Percentiles rank a stretch among this genome's conserved stretches.
Conservation (phyloP, 2,113 vertebrate genomes). For the Laticauda laticaudata region DNA sequence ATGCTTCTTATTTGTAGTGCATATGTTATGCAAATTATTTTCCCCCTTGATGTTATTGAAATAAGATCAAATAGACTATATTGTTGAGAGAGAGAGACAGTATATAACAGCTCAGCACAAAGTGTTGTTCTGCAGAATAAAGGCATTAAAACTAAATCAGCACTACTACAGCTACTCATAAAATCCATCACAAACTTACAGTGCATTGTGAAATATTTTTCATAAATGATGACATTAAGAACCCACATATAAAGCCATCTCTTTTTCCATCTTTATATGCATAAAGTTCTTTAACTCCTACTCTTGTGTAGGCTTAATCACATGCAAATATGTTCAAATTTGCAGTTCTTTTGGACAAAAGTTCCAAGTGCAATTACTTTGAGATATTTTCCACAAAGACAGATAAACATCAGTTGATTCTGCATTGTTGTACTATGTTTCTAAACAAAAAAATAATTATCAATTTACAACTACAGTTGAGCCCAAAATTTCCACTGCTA, state of each 20-base stretch:
- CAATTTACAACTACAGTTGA: background rate
- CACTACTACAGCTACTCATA: background rate
- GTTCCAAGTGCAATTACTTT: background rate
- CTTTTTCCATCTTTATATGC: background rate
- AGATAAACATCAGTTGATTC: background rate
- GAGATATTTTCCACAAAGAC: background rate
- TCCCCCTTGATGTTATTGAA: background rate
- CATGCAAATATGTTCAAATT: background rate
- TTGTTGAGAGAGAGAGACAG: background rate
- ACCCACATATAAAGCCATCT: background rate
- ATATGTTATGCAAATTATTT: background rate
- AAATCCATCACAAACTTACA: background rate
- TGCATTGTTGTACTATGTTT: background rate
- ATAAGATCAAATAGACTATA: background rate
- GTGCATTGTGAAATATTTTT: background rate
- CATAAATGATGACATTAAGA: background rate
- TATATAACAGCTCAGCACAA: background rate
- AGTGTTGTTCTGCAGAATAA: background rate
- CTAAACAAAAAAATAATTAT: background rate
- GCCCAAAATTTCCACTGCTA: background rate
- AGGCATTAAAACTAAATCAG: background rate
- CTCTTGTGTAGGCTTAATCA: background rate
- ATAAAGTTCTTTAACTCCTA: background rate
- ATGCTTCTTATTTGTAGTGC: background rate
- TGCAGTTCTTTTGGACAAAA: background rate